Base-by-base conservation (phyloP, 1,140 invertebrate species). In the Cydia strobilella region DNA sequence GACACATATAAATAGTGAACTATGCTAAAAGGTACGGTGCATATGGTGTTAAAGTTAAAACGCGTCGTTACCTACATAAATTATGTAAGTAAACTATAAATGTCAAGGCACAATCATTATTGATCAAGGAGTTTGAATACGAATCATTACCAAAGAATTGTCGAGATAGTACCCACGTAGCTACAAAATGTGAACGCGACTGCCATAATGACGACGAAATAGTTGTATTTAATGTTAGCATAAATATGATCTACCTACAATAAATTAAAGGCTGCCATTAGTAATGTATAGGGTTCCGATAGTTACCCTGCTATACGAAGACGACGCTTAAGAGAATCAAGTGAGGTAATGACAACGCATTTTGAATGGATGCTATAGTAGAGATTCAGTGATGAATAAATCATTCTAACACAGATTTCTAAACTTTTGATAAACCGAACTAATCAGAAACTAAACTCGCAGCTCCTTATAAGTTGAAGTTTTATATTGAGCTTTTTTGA, bases 101-200 rank as follows among this genome's bases (percentile, higher is more conserved):
- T 42, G n/a, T 31, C 65, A 39, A 69, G 65, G 65, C 27, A 69
- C 31, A 39, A 18, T 13, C 9, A 31, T 65, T 25, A 65, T 23
- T 25, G 2, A 62, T 63, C 65, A 39, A n/a, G 65, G 31, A 69
- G 65, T 69, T 35, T 42, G 45, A 66, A 66, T 73, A 63, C 75
- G 76, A 74, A 76, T 76, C 75, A 77, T 82, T 81, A 90, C 88
- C 87, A 89, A 90, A 90, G 88, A 90, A 81, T 76, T 79, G 54
- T 75, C 75, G 74, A 77, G 75, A 84, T 77, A 82, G 78, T 76
- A 75, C 77, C 73, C 78, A 80, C 77, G 80, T 69, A 69, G 65
- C 79, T 82, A 80, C 75, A 79, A 82, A 75, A 81, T 79, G 76
- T 78, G 23, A 59, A 87, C 78, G 65, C 80, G 79, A 89, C 84